Evolutionary conservation across 2,113 vertebrate species (phyloP), one percentile per base, ranked within the genome.

Genomic region (Psettodes erumei): DNA sequence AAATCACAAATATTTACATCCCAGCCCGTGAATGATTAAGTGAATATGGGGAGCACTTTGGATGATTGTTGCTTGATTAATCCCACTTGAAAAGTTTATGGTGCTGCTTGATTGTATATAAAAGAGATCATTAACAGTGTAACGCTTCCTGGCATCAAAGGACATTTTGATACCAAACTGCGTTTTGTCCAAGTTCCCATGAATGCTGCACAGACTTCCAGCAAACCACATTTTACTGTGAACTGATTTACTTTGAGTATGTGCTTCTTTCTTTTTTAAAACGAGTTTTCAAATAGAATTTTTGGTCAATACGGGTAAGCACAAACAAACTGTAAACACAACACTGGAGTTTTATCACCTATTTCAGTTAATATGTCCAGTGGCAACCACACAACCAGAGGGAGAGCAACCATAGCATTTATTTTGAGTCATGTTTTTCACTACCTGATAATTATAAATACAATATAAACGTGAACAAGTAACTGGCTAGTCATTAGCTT

Each of bases 1-100:
- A 25, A 40, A 74, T 76, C 60, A 66, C 73, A 40, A 70, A 77
- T 59, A 67, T 88, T 75, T 85, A 81, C 79, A 74, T 75, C 40
- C 2, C 15, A 18, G 21, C 19, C 48, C 23, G 18, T 28, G 54
- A 59, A 55, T 78, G 47, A 81, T 75, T 42, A 0, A 69, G 30
- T 21, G 21, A 48, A 72, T 8, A 37, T 18, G 28, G 23, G 50
- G 0, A 65, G 50, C 15, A 48, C 9, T 80, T 60, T 53, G 40
- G 35, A 51, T 64, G 50, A 84, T 75, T 60, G 63, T 53, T 47
- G 55, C 25, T 54, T 76, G 42, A 88, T 85, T 76, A 81, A 62
- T 21, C 28, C 2, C 18, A 51, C 47, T 61, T 55, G 15, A 53
- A 60, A 56, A 33, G 43, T 2, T 65, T 56, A 25, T 33, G 11